phyloP scores from a whole-genome alignment of 2,797 vertebrate genomes.

The Sparidentex hasta region DNA sequence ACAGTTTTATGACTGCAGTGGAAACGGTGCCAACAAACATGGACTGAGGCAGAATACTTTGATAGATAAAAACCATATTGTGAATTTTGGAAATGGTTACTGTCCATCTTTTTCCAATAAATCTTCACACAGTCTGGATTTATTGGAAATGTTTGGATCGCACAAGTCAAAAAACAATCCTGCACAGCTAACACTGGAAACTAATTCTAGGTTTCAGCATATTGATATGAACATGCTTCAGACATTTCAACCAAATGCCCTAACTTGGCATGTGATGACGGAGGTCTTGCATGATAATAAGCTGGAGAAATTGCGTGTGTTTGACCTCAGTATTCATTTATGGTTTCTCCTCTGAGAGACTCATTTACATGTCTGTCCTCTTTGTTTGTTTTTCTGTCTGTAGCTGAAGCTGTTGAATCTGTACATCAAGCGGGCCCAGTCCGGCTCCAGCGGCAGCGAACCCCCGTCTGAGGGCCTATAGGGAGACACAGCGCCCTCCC shows the following conservation, averaged over 20 bases:
- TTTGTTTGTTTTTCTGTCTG: constrained; percentile 17
- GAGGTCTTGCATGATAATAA: neutral
- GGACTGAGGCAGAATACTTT: no score
- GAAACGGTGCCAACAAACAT: no score
- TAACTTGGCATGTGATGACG: neutral
- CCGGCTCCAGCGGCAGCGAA: constrained; percentile 90
- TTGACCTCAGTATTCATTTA: neutral
- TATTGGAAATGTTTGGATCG: no score
- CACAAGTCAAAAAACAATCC: no score
- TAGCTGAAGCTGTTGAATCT: constrained; percentile 98
- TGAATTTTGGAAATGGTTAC: no score
- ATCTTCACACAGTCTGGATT: no score
- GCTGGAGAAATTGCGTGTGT: no score
- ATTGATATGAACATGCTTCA: neutral
- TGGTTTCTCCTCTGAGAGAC: neutral
- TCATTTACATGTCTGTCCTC: neutral
- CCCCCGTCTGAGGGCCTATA: constrained; percentile 90
- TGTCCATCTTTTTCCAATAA: no score
- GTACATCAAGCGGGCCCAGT: constrained; percentile 98
- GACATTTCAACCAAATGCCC: neutral
- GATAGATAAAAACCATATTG: no score
- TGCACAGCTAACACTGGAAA: no score
- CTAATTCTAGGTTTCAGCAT: neutral
- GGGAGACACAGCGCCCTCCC: constrained; percentile 61
- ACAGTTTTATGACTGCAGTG: no score